phyloP scores from a whole-genome alignment of 2,888 invertebrate species.

The Cylloceria caligata region DNA sequence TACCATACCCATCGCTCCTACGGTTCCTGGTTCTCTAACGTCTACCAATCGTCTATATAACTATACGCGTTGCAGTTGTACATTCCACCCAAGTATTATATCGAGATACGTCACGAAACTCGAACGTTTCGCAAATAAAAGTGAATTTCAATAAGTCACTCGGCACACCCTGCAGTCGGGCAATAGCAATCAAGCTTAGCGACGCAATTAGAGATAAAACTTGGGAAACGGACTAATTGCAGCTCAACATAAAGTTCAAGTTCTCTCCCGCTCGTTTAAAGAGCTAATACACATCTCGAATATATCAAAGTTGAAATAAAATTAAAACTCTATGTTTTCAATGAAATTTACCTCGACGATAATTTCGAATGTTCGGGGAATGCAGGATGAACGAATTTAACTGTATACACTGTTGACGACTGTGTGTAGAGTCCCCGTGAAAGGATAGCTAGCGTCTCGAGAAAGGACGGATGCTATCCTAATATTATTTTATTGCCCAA shows the following conservation, averaged over 20 bases:
- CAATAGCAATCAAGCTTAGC: constrained; percentile 45
- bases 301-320: constrained; percentile 2
- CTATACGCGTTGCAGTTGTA: constrained; percentile 1
- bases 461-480: not conserved
- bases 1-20: not conserved
- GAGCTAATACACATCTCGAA: constrained; percentile 58
- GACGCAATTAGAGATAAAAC: constrained; percentile 61
- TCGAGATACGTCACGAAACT: constrained; percentile 19
- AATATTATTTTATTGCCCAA: constrained; percentile 33
- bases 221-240: constrained; percentile 64
- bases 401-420: constrained; percentile 4
- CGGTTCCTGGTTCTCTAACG: too few relatives aligned
- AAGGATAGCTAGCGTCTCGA: not conserved
- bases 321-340: not conserved
- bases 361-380: not conserved
- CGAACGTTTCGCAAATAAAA: constrained; percentile 38
- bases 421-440: not conserved
- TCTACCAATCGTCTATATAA: constrained; percentile 4
- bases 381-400: not conserved
- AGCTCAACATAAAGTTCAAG: constrained; percentile 48
- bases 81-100: constrained; percentile 11
- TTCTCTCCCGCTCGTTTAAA: constrained; percentile 40
- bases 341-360: not conserved
- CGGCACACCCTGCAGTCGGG: not conserved
- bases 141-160: constrained; percentile 36